These are phyloP conservation scores for Drosophila nebulosa DNA, from an alignment of 1,140 invertebrate species.

Conservation along the genomic window DNA sequence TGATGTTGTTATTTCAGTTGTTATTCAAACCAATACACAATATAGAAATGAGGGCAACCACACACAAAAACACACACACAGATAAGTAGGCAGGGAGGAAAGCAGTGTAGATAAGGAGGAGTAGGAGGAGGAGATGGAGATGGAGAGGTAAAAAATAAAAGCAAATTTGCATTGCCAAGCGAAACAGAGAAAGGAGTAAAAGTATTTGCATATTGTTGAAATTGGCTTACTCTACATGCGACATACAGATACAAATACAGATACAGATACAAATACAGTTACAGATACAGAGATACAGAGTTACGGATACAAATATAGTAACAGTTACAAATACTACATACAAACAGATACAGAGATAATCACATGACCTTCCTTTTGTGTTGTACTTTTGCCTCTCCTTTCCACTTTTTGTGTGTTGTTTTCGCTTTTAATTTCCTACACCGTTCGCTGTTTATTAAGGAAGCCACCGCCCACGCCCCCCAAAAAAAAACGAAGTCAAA, in stretches of 20 bases:
- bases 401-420: constrained; percentile 35
- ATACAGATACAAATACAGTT: not conserved
- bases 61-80: constrained; percentile 44
- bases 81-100: too few species aligned
- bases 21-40: constrained; percentile 42
- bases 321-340: not conserved
- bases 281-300: not conserved
- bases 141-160: not conserved
- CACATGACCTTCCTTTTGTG: constrained; percentile 33
- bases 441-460: constrained; percentile 64
- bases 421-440: constrained; percentile 71
- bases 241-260: constrained; percentile 5
- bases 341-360: constrained; percentile 36
- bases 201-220: constrained; percentile 71
- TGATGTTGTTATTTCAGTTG: not conserved
- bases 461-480: not conserved
- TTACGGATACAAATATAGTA: not conserved
- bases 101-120: not conserved
- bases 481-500: constrained; percentile 17
- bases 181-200: constrained; percentile 39
- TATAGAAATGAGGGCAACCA: constrained; percentile 55
- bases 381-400: constrained; percentile 29
- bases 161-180: constrained; percentile 57
- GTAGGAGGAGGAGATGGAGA: not conserved
- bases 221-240: constrained; percentile 34